Percentiles rank a stretch among this genome's conserved stretches.
Conservation (phyloP, 1,140 invertebrate genomes). For the Drosophila eugracilis region DNA sequence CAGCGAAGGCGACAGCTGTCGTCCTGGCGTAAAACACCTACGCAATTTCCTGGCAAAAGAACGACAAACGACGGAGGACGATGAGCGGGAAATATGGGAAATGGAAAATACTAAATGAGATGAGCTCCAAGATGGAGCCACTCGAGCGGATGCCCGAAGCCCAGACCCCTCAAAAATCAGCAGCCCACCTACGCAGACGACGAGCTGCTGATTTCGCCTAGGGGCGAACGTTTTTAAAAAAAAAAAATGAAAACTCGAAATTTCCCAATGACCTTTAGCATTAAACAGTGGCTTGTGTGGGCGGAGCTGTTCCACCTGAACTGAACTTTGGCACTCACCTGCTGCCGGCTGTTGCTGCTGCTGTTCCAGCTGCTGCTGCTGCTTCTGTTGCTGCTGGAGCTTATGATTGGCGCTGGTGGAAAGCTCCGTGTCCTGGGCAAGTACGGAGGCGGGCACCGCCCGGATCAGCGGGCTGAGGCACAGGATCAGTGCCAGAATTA, state of each 20-base stretch:
- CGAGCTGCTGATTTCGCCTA: conserved; percentile 20
- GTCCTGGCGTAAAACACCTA: conserved; percentile 69
- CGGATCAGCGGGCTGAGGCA: conserved; percentile 42
- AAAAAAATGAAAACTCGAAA: conserved; percentile 57
- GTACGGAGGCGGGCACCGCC: conserved; percentile 77
- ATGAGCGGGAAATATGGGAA: conserved; percentile 72
- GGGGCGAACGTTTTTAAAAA: conserved; percentile 56
- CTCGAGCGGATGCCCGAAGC: conserved; percentile 43
- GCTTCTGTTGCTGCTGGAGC: conserved; percentile 58
- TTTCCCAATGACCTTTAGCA: conserved; percentile 79
- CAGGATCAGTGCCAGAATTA: conserved; percentile 41
- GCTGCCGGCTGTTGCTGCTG: conserved; percentile 61
- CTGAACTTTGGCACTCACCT: conserved; percentile 77
- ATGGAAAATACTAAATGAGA: conserved; percentile 54
- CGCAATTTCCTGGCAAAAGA: conserved; percentile 76
- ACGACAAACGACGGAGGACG: conserved; percentile 61
- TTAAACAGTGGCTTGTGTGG: conserved; percentile 53
- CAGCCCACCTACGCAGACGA: conserved; percentile 19
- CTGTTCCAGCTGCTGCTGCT: conserved; percentile 53
- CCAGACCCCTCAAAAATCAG: background rate
- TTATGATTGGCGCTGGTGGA: conserved; percentile 75
- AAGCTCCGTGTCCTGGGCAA: conserved; percentile 80
- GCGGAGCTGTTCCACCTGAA: conserved; percentile 40
- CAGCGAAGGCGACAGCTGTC: conserved; percentile 43
- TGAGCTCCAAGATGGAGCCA: conserved; percentile 46